phyloP scores from a whole-genome alignment of 2,888 invertebrate species.

The Sarcophaga rosellei region DNA sequence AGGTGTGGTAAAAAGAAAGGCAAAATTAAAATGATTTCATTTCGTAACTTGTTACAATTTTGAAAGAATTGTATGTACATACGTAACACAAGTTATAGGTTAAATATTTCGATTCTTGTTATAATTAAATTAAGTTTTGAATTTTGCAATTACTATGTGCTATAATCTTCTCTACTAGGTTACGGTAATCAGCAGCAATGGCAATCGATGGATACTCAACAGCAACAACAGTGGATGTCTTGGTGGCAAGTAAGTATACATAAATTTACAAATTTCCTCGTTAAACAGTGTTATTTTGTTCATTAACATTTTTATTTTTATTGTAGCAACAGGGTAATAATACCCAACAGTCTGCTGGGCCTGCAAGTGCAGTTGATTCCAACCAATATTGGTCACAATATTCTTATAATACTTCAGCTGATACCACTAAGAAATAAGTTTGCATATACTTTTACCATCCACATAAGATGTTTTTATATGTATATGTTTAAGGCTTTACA shows the following conservation, averaged over 20 bases:
- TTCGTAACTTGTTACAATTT: too few species aligned
- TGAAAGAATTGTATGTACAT: too few species aligned
- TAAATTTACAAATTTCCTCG: background rate
- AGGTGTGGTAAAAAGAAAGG: background rate
- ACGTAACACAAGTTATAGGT: too few species aligned
- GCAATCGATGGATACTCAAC: constrained; percentile 78
- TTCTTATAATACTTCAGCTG: constrained; percentile 78
- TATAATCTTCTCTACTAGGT: constrained; percentile 66
- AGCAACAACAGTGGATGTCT: constrained; percentile 80
- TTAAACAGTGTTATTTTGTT: background rate
- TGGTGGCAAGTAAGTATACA: constrained; percentile 80
- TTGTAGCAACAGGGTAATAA: constrained; percentile 68
- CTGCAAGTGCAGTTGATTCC: constrained; percentile 73
- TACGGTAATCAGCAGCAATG: constrained; percentile 78
- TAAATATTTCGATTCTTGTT: too few species aligned
- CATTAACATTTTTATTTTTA: background rate
- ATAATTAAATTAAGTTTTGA: too few species aligned
- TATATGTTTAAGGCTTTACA: constrained; percentile 22
- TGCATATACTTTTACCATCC: background rate
- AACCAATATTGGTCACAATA: constrained; percentile 81
- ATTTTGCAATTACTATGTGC: too few species aligned
- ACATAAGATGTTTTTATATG: constrained; percentile 7
- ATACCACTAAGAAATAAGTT: constrained; percentile 65
- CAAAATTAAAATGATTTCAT: too few species aligned
- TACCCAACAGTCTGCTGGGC: constrained; percentile 69